phyloP scores from a whole-genome alignment of 2,113 vertebrate species.

The Artemisiospiza belli region DNA sequence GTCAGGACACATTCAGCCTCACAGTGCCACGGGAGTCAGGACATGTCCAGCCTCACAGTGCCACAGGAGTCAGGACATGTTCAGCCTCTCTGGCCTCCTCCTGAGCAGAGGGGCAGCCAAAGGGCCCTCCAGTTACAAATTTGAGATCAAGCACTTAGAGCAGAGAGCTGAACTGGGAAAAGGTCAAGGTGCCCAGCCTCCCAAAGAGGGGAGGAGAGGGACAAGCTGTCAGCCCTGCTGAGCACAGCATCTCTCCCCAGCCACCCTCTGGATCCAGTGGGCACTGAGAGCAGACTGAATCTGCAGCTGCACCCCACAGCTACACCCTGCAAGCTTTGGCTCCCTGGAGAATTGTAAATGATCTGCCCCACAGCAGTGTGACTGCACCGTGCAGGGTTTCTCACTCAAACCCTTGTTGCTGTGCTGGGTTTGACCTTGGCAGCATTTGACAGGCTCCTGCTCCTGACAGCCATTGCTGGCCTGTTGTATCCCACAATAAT shows the following conservation, averaged over 20 bases:
- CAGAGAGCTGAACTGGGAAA: neutral
- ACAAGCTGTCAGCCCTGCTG: neutral
- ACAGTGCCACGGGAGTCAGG: too few species aligned
- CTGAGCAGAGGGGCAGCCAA: neutral
- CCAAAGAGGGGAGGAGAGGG: rapidly evolving
- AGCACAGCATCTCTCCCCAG: neutral
- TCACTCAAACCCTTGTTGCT: neutral
- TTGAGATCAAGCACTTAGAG: neutral
- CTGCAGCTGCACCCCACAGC: neutral
- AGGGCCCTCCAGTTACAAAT: neutral
- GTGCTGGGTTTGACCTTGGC: conserved; percentile 29
- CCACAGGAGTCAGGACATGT: too few species aligned
- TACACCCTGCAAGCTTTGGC: rapidly evolving
- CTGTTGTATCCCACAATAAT: conserved; percentile 22
- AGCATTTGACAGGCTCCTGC: neutral
- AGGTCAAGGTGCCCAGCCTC: neutral
- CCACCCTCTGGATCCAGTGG: too few species aligned
- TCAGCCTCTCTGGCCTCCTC: neutral
- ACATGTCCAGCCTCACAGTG: too few species aligned
- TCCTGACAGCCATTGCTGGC: neutral
- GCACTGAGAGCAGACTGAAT: rapidly evolving
- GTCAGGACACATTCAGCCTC: too few species aligned
- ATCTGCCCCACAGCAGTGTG: too few species aligned
- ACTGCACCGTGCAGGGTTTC: neutral
- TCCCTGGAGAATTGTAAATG: neutral